These are phyloP conservation scores for Invenusta paracnida DNA, from an alignment of 2,888 invertebrate species.

Conservation along the genomic window DNA sequence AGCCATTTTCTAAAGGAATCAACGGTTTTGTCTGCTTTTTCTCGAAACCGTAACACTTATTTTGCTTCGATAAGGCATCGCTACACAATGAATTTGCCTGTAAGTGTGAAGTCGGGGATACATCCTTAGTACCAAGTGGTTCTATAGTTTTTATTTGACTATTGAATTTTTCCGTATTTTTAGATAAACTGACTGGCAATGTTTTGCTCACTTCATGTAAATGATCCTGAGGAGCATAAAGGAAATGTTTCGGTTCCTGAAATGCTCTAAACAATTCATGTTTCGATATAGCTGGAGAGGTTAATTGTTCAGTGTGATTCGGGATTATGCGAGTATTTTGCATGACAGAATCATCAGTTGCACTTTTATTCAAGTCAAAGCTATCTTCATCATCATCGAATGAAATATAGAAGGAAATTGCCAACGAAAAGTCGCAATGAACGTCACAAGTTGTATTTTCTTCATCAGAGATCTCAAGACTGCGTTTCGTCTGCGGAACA, in stretches of 20 bases:
- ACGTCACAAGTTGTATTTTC: background rate
- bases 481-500: background rate
- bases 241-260: background rate
- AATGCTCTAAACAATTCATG: background rate
- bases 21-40: background rate
- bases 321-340: background rate
- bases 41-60: background rate
- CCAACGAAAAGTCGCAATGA: constrained; percentile 3
- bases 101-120: background rate
- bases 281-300: no score
- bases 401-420: background rate
- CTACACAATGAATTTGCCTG: background rate
- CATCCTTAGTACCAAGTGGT: background rate
- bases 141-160: no score
- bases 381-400: background rate
- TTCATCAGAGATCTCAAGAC: background rate
- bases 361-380: no score
- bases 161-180: no score
- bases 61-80: background rate
- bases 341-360: background rate
- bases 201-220: no score
- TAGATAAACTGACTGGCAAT: background rate
- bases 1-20: no score
- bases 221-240: no score
- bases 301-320: no score